A percentile compares a stretch with the other conserved stretches of the same genome.
Evolutionary conservation across 2,797 vertebrate genomes (phyloP).

Genomic region (Leucoraja ocellata): DNA sequence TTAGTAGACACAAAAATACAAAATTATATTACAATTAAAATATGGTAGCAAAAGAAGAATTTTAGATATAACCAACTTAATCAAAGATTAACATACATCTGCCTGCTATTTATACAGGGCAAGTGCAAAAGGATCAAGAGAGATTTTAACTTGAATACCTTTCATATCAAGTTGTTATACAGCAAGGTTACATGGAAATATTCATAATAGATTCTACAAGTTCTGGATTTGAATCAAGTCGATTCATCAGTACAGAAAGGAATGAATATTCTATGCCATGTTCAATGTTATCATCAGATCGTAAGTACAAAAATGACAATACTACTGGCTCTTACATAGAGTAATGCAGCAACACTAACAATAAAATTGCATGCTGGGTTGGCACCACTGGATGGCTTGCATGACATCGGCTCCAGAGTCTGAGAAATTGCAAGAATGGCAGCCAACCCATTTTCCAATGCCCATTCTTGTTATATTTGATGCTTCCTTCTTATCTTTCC

Average conservation of each 20-base stretch:
- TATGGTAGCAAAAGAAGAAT: background rate
- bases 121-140: background rate
- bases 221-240: background rate
- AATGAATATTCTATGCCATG: background rate
- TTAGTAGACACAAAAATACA: slow-evolving; percentile 37
- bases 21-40: background rate
- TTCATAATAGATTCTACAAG: background rate
- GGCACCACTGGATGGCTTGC: too few species aligned
- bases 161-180: background rate
- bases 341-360: too few species aligned
- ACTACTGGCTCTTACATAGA: too few species aligned
- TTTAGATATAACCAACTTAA: background rate
- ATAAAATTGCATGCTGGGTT: too few species aligned
- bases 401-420: too few species aligned
- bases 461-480: too few species aligned
- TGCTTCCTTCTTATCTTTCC: too few species aligned
- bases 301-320: too few species aligned
- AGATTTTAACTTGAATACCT: background rate
- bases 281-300: too few species aligned
- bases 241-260: background rate
- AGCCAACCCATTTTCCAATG: too few species aligned
- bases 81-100: background rate
- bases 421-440: too few species aligned
- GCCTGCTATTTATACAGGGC: background rate
- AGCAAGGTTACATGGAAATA: background rate